Base-by-base conservation (phyloP, 2,888 invertebrate genomes). In the Neoscelio sp. region DNA sequence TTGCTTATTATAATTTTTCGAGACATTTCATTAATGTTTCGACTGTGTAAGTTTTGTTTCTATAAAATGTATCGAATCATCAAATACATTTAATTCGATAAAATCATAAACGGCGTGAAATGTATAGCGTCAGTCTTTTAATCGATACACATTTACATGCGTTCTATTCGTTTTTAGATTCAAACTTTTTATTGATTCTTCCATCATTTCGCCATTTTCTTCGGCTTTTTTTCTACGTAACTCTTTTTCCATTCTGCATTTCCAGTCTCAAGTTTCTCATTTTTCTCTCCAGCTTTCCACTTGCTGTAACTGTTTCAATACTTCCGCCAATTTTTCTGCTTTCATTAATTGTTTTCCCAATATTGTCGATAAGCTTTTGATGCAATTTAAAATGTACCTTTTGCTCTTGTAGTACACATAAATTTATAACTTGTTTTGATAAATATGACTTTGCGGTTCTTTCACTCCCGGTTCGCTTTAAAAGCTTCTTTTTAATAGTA, bases 81-180 rank as follows among this genome's bases (percentile, higher is more conserved):
- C 18, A 38, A 17, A 65, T 52, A 38, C 23, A 64, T 23, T n/a
- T n/a, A 26, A 48, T 65, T 65, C 62, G 50, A 64, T 50, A 50
- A 50, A 64, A 64, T 26, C 40, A 6, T 15, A 26, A 26, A 8
- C 42, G n/a, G 67, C 35, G 44, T 44, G 35, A 67, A 67, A 54
- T 52, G 20, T 17, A 2, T 20, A 13, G 7, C 8, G 8, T 28
- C 7, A 17, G 38, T 1, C 23, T 56, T 68, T 56, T 48, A 68
- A 68, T 48, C 68, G 46, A 68, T 68, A 68, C 38, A 38, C 38
- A 68, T 58, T 58, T 68, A 68, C 48, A 65, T 67, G 42, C 54
- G 20, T 67, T 54, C 54, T 52, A 28, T 40, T 54, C 33, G 26
- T 30, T 54, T 42, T 67, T 67, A 54, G 33, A 17, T 13, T 26